phyloP scores from a whole-genome alignment of 2,797 vertebrate genomes.

The Somateria mollissima region DNA sequence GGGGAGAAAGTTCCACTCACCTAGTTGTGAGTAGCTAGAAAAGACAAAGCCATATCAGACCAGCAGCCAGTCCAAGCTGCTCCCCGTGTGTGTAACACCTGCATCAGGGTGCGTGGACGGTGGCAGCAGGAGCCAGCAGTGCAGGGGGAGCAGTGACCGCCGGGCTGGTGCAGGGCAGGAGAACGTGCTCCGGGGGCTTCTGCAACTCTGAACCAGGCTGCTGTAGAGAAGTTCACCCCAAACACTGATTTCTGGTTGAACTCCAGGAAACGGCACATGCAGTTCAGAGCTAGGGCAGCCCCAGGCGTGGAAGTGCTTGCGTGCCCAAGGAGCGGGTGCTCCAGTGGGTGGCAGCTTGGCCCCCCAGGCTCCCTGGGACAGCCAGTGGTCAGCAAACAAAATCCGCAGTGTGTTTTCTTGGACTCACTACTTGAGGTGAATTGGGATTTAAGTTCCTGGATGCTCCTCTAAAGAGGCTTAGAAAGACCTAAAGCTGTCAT shows the following conservation, averaged over 20 bases:
- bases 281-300: not conserved
- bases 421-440: not conserved
- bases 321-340: not conserved
- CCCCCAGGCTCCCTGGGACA: not conserved
- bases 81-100: not conserved
- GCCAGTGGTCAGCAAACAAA: not conserved
- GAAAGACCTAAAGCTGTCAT: not conserved
- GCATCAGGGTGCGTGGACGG: not conserved
- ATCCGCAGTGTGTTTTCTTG: not conserved
- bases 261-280: too few relatives aligned
- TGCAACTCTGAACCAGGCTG: rapidly evolving
- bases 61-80: not conserved
- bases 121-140: too few relatives aligned
- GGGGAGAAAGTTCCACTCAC: not conserved
- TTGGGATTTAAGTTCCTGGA: not conserved
- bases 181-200: too few relatives aligned
- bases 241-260: not conserved
- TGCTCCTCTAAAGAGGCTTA: not conserved
- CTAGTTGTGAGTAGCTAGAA: not conserved
- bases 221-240: not conserved
- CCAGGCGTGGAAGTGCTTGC: rapidly evolving
- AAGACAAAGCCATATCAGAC: not conserved
- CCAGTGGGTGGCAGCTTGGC: not conserved
- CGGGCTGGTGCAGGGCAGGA: too few relatives aligned
- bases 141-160: too few relatives aligned